Evolutionary conservation across 2,797 vertebrate species (phyloP), one percentile per base, ranked within the genome.

Genomic region (Notolabrus celidotus): DNA sequence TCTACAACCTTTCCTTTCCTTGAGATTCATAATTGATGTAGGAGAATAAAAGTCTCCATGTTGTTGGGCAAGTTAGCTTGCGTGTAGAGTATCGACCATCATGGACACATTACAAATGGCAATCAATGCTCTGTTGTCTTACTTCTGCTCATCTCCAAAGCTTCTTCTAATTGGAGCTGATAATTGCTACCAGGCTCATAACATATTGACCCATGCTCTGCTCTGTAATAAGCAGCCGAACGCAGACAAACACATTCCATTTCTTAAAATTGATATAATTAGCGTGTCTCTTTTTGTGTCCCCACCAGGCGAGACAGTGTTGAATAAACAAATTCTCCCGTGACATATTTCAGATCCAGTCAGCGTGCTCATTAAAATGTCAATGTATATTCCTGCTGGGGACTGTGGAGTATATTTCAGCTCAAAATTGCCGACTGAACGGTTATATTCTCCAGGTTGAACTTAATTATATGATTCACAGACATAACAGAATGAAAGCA

Each of bases 81-180:
- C 29, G 54, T 58, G 51, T 51, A 34, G 41, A 19, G 16, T 62
- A 84, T 77, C 9, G 77, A 83, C 69, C 55, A 16, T 17, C 52
- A 55, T 42, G 60, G 71, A 79, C 75, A 71, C 79, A 22, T 76
- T 69, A 73, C 83, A 82, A 89, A 85, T 78, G 67, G 65, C 62
- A 80, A 84, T 89, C 82, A 70, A 65, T 87, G 66, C 67, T 73
- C 83, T 75, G 75, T 74, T 58, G 67, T 74, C 80, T 67, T 59
- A 52, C 49, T n/a, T 86, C 66, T 68, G 27, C 61, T 51, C 7
- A 60, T 71, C 76, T 80, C 52, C 63, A 2, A 0, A n/a, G 10
- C 56, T 71, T 70, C 72, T 75, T 20, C 87, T 88, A 85, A 90
- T 83, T 83, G 80, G 77, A 84, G 67, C 74, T 81, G 73, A 83